Base-by-base conservation (phyloP, 2,888 invertebrate species). In the Ectropis crepuscularia region DNA sequence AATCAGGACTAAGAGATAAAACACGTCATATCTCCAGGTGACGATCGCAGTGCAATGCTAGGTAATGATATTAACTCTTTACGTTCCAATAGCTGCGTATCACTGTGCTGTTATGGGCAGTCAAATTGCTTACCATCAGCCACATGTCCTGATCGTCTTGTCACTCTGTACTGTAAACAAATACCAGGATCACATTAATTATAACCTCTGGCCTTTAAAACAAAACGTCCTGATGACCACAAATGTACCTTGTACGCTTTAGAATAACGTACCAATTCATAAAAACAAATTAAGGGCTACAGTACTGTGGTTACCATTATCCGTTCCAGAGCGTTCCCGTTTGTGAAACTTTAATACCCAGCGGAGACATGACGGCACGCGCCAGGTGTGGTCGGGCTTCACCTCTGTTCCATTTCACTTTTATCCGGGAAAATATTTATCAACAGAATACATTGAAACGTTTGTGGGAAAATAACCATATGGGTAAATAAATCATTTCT, bases 311-410 rank as follows among this genome's bases (percentile, higher is more conserved):
- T 28, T 28, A 28, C 47, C 51, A 53, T 61, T 61, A 63, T 43
- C 28, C 57, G 10, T 43, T 53, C 39, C 48, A 49, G 12, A 53
- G 57, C 42, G 49, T 11, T 48, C 47, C n/a, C 43, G n/a, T 7
- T 57, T 48, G 61, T 53, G 49, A 63, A 63, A 63, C 28, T 63
- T 63, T 58, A 58, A 63, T 63, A 39, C 53, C 53, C 53, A 6
- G 36, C 7, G 53, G 53, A 63, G 53, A 39, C 53, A 28, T 53
- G 47, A 36, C 36, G 12, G 37, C 12, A 36, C 11, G 48, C 46
- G 42, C 9, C 63, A 63, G 42, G 58, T 53, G 57, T 37, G 61
- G 51, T 51, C 11, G 39, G 7, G 12, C 57, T 55, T 61, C 39
- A 39, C 36, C n/a, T 7, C 36, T 10, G 10, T 48, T 36, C 59